Evolutionary conservation across 2,797 vertebrate genomes (phyloP).

Genomic region (Rhincodon typus): DNA sequence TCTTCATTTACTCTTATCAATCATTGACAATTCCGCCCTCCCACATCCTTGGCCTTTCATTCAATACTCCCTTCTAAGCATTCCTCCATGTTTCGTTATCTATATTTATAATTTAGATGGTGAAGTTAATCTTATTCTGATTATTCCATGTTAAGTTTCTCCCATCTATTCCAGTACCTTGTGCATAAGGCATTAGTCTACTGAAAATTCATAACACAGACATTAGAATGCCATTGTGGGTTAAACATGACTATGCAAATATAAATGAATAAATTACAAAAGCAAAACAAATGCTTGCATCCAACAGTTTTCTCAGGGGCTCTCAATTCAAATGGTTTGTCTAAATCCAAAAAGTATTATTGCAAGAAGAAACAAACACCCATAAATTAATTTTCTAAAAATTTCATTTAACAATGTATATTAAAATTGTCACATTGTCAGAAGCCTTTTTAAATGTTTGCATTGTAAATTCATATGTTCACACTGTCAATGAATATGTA

Average conservation of each 20-base stretch:
- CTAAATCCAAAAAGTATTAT: background rate
- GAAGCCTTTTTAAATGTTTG: background rate
- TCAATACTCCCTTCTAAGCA: too few relatives aligned
- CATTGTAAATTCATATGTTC: background rate
- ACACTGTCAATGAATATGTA: background rate
- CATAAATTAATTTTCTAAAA: background rate
- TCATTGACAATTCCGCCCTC: background rate
- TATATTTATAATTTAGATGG: too few relatives aligned
- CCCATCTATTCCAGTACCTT: too few relatives aligned
- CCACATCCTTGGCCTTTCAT: background rate
- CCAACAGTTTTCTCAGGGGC: background rate
- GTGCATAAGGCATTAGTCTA: background rate
- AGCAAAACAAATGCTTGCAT: background rate
- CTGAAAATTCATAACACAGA: background rate
- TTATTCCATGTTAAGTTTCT: background rate
- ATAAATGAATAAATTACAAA: background rate
- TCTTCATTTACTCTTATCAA: background rate
- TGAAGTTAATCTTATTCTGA: background rate
- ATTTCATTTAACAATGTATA: background rate
- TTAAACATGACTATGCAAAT: background rate
- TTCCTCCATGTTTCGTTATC: background rate
- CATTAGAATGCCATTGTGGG: background rate
- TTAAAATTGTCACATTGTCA: background rate
- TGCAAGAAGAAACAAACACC: background rate
- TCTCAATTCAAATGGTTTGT: background rate